These are phyloP conservation scores for Myiotriccus ornatus DNA, from an alignment of 2,797 vertebrate species.

Conservation along the genomic window DNA sequence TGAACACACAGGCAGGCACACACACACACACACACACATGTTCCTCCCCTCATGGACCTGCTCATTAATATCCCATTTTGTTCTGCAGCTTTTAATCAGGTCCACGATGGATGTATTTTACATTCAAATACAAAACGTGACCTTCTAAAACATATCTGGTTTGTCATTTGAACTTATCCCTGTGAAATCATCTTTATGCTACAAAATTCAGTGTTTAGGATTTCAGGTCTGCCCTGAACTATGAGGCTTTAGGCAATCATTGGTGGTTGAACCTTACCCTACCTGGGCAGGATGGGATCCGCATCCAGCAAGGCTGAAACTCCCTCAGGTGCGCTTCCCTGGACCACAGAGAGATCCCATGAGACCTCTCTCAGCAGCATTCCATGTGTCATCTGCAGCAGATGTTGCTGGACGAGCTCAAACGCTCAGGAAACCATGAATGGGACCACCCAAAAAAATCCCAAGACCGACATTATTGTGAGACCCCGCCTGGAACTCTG, in stretches of 20 bases:
- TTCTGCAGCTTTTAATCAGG: background rate
- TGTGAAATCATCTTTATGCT: background rate
- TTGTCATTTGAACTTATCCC: background rate
- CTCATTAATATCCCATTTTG: background rate
- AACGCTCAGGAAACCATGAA: background rate
- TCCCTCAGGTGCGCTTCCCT: background rate
- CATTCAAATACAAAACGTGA: background rate
- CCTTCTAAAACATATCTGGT: background rate
- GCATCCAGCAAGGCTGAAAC: background rate
- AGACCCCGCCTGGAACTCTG: background rate
- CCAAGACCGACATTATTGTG: background rate
- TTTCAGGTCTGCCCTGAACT: background rate
- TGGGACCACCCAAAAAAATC: background rate
- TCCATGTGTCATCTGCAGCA: background rate
- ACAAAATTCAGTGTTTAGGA: background rate
- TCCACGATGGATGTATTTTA: background rate
- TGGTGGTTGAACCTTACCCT: background rate
- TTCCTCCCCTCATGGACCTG: background rate
- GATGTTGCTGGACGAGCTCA: background rate
- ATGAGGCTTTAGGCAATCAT: background rate
- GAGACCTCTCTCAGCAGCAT: fast-evolving
- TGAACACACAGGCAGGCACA: background rate
- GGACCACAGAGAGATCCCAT: background rate
- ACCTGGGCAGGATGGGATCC: background rate
- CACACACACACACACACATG: background rate